These are phyloP conservation scores for Cryptophagus acutangulus DNA, from an alignment of 2,888 invertebrate genomes.

Conservation along the genomic window DNA sequence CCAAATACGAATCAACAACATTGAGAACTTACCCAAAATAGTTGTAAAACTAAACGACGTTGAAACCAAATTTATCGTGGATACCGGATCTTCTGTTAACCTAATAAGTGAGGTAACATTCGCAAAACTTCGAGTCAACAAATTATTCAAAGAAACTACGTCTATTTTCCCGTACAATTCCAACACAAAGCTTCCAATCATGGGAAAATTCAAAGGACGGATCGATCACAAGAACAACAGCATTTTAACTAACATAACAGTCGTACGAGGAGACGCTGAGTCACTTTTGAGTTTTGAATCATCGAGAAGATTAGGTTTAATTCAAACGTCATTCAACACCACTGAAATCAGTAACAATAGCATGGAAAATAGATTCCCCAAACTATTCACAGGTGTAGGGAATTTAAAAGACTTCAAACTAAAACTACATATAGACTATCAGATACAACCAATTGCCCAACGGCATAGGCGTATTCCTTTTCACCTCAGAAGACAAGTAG, in stretches of 20 bases:
- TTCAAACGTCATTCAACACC: not conserved
- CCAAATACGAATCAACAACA: too few relatives aligned
- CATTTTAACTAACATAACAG: constrained; percentile 4
- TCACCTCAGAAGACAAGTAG: constrained; percentile 17
- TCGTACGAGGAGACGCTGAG: constrained; percentile 7
- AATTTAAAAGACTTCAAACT: constrained; percentile 22
- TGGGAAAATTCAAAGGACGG: constrained; percentile 10
- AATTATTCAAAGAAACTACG: constrained; percentile 1
- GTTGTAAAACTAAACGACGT: too few relatives aligned
- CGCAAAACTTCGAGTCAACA: constrained; percentile 2
- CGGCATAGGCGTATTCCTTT: constrained; percentile 20
- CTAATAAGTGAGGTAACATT: constrained; percentile 9
- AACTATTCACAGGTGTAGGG: constrained; percentile 20
- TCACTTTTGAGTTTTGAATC: constrained; percentile 10
- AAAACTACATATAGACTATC: constrained; percentile 19
- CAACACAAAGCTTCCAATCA: constrained; percentile 3
- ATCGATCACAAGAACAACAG: constrained; percentile 5
- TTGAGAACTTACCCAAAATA: too few relatives aligned
- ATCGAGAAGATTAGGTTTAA: constrained; percentile 1
- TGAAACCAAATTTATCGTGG: constrained; percentile 7
- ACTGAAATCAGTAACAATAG: not conserved
- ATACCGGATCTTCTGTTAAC: constrained; percentile 13
- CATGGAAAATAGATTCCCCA: constrained; percentile 5
- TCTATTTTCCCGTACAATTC: not conserved
- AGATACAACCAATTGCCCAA: constrained; percentile 15